Percentiles rank a stretch among this genome's conserved stretches.
Conservation (phyloP, 2,113 vertebrate species). For the Junco hyemalis region DNA sequence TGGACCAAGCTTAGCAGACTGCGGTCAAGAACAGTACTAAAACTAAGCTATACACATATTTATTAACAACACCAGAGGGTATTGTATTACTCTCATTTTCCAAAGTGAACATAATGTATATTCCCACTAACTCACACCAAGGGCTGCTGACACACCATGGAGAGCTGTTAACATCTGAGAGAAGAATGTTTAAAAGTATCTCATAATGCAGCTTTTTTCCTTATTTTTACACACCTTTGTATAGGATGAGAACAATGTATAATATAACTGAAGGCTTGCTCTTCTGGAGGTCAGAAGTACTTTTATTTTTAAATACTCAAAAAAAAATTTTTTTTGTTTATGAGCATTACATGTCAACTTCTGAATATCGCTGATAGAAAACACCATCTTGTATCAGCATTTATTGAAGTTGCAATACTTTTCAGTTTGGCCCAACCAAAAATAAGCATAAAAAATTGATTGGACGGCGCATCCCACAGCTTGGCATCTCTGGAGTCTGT, state of each 20-base stretch:
- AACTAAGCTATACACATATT: constrained; percentile 19
- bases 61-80: constrained; percentile 46
- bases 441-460: not conserved
- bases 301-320: constrained; percentile 26
- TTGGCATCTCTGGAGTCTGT: not conserved
- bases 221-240: not conserved
- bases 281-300: not conserved
- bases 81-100: constrained; percentile 24
- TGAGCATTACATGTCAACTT: not conserved
- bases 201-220: not conserved
- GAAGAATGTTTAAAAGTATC: not conserved
- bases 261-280: not conserved
- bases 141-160: not conserved
- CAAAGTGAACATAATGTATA: constrained; percentile 20
- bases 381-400: not conserved
- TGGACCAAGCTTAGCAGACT: constrained; percentile 15
- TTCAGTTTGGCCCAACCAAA: not conserved
- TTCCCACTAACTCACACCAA: not conserved
- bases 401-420: not conserved
- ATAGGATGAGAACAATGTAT: not conserved
- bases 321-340: constrained; percentile 6
- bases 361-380: not conserved
- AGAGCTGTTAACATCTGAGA: not conserved
- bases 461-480: not conserved
- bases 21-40: constrained; percentile 52